Conservation (phyloP, 23 tunicate species). For the Styela plicata region DNA sequence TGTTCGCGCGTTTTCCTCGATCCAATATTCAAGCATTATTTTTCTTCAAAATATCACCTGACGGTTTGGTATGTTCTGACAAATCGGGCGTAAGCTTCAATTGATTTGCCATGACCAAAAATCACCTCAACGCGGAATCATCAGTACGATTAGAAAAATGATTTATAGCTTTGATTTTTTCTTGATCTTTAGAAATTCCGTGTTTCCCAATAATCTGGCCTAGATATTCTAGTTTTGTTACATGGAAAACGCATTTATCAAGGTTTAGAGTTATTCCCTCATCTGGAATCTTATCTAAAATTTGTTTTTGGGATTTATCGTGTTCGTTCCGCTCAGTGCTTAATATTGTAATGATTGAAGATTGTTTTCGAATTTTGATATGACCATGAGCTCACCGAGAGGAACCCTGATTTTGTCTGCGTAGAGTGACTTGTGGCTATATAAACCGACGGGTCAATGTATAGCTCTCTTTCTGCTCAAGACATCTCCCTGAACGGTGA, state of each 20-base stretch:
- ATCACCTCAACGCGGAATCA: neutral
- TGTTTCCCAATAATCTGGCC: slow-evolving; percentile 21
- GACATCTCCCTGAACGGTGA: too few relatives aligned
- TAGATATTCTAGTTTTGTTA: neutral
- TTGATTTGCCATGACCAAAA: neutral
- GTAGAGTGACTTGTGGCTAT: too few relatives aligned
- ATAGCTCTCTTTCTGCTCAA: too few relatives aligned
- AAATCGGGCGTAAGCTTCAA: slow-evolving; percentile 18
- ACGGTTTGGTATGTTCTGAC: slow-evolving; percentile 20
- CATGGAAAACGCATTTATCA: slow-evolving; percentile 38
- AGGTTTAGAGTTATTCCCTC: slow-evolving; percentile 31
- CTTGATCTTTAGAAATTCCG: neutral
- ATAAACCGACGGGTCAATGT: too few relatives aligned
- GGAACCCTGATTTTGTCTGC: too few relatives aligned
- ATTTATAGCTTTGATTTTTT: neutral
- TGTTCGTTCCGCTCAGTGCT: neutral
- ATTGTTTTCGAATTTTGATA: too few relatives aligned
- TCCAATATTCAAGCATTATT: slow-evolving; percentile 1
- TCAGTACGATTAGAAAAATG: neutral
- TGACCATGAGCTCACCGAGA: too few relatives aligned
- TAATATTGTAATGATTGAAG: too few relatives aligned
- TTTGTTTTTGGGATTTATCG: neutral
- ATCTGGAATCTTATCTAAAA: neutral
- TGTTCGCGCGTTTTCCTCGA: neutral
- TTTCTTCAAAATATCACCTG: slow-evolving; percentile 19